phyloP scores from a whole-genome alignment of 2,888 invertebrate species.

The Atethmia centrago region DNA sequence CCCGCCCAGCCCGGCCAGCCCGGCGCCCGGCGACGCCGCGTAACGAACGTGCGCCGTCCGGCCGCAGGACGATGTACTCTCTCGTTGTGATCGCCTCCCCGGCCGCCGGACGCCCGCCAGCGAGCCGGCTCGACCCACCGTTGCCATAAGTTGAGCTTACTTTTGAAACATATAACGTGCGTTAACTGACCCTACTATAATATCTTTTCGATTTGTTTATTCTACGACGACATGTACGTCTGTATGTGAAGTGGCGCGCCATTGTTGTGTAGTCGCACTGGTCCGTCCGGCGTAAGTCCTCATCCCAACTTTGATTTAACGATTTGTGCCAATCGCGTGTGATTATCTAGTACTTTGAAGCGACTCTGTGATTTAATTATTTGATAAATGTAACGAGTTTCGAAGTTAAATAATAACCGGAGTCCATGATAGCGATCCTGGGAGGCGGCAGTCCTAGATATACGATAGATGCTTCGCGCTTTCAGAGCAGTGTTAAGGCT shows the following conservation, averaged over 20 bases:
- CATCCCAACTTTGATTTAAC: constrained; percentile 58
- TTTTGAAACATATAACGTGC: constrained; percentile 45
- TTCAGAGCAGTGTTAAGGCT: constrained; percentile 86
- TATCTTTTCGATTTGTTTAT: constrained; percentile 52
- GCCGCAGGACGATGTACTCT: constrained; percentile 43
- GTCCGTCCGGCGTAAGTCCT: constrained; percentile 59
- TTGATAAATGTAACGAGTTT: constrained; percentile 65
- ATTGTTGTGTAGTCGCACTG: constrained; percentile 48
- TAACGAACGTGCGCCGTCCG: constrained; percentile 45
- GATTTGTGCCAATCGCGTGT: constrained; percentile 72
- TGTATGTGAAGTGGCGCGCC: constrained; percentile 46
- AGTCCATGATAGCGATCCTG: constrained; percentile 60
- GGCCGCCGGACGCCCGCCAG: constrained; percentile 34
- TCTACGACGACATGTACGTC: constrained; percentile 40
- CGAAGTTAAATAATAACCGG: constrained; percentile 62
- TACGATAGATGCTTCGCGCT: constrained; percentile 87
- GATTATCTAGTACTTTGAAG: constrained; percentile 69
- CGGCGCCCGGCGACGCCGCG: constrained; percentile 48
- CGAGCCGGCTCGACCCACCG: constrained; percentile 33
- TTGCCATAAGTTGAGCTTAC: constrained; percentile 55
- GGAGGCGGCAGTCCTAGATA: constrained; percentile 70
- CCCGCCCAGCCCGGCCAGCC: constrained; percentile 1
- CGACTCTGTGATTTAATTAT: constrained; percentile 73
- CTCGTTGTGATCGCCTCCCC: constrained; percentile 32
- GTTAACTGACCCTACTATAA: constrained; percentile 42